Percentiles rank a stretch among this genome's conserved stretches.
phyloP scores from a whole-genome alignment of 2,797 vertebrate genomes.

The Schizopygopsis pylzovi region DNA sequence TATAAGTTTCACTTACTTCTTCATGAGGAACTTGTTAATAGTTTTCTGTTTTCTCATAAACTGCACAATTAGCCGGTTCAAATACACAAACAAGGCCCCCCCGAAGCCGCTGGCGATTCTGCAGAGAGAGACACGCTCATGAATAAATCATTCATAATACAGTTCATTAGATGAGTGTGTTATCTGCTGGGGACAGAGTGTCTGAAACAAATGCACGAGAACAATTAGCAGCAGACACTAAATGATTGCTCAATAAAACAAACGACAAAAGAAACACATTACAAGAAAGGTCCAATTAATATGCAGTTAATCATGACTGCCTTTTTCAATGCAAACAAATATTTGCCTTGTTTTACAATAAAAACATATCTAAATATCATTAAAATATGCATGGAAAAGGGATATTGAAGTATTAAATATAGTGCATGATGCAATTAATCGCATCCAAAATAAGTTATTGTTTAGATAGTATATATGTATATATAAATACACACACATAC shows the following conservation, averaged over 20 bases:
- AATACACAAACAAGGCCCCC: conserved; percentile 92
- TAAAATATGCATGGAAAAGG: too few species aligned
- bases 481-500: too few species aligned
- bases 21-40: conserved; percentile 98
- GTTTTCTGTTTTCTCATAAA: conserved; percentile 96
- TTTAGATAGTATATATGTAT: too few species aligned
- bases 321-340: background rate
- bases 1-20: conserved; percentile 91
- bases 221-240: conserved; percentile 43
- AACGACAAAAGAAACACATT: background rate
- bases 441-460: too few species aligned
- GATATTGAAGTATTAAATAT: too few species aligned
- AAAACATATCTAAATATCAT: too few species aligned
- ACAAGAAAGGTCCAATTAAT: background rate
- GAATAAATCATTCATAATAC: conserved; percentile 37
- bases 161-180: conserved; percentile 3
- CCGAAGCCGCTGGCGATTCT: conserved; percentile 96
- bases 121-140: conserved; percentile 10
- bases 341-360: too few species aligned
- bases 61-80: conserved; percentile 95
- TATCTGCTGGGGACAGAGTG: conserved; percentile 34
- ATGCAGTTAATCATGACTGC: background rate
- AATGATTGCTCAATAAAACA: background rate
- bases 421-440: too few species aligned
- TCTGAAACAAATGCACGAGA: conserved; percentile 7